Evolutionary conservation across 2,797 vertebrate species (phyloP).

Genomic region (Scleropages formosus): DNA sequence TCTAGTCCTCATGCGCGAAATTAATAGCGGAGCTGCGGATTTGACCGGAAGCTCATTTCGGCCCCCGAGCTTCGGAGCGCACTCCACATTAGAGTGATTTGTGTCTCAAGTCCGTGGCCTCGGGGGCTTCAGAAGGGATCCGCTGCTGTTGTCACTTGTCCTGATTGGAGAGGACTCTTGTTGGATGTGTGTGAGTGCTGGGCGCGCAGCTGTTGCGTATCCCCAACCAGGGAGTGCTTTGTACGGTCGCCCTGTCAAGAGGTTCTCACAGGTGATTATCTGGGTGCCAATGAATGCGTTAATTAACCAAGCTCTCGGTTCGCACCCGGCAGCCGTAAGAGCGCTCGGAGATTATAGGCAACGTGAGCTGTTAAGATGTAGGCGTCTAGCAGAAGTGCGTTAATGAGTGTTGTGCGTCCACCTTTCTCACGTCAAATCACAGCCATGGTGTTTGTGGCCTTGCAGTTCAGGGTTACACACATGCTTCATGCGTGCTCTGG

Average conservation of each 20-base stretch:
- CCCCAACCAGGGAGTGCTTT: not conserved
- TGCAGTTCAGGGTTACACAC: not conserved
- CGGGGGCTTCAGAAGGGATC: slow-evolving; percentile 11
- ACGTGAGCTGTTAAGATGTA: not conserved
- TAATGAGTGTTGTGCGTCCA: not conserved
- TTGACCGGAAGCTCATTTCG: slow-evolving; percentile 13
- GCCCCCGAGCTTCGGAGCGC: not conserved
- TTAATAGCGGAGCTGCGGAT: not conserved
- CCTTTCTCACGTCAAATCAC: not conserved
- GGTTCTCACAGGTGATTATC: not conserved
- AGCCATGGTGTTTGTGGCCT: no score
- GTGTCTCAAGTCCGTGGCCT: slow-evolving; percentile 8
- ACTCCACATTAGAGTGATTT: slow-evolving; percentile 5
- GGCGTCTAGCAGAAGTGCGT: not conserved
- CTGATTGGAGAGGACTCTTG: not conserved
- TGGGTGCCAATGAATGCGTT: slow-evolving; percentile 6
- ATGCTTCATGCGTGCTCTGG: not conserved
- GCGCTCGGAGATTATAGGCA: not conserved
- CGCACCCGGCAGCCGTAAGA: not conserved
- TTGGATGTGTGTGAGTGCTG: slow-evolving; percentile 11
- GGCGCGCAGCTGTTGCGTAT: not conserved
- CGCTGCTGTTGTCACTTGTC: slow-evolving; percentile 23
- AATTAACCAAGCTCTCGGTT: not conserved
- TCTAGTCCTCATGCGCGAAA: not conserved
- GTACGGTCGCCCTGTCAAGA: not conserved